A percentile compares a stretch with the other conserved stretches of the same genome.
Conservation (phyloP, 2,113 vertebrate species). For the Oryzias curvinotus region DNA sequence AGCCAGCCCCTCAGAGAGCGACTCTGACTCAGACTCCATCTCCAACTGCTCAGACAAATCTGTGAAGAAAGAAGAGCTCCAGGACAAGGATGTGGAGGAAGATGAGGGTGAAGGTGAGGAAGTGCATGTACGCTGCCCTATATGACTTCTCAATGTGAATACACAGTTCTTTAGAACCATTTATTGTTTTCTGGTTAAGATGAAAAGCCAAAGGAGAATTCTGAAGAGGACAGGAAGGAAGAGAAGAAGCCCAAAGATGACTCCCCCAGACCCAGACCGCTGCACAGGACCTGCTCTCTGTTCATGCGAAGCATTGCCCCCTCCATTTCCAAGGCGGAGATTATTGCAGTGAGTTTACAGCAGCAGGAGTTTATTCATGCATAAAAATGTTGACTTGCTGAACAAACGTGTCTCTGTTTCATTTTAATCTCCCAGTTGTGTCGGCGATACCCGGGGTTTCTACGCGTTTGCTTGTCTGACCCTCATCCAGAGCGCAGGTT, state of each 20-base stretch:
- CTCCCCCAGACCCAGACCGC: slow-evolving; percentile 82
- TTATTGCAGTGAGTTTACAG: slow-evolving; percentile 83
- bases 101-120: slow-evolving; percentile 60
- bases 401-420: neutral
- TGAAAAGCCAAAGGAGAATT: slow-evolving; percentile 62
- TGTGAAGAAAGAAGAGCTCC: slow-evolving; percentile 70
- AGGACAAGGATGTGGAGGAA: slow-evolving; percentile 66
- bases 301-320: slow-evolving; percentile 93
- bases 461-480: slow-evolving; percentile 89
- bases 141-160: neutral
- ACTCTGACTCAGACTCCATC: slow-evolving; percentile 79
- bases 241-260: slow-evolving; percentile 83
- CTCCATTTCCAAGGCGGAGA: slow-evolving; percentile 88
- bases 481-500: slow-evolving; percentile 90
- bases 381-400: neutral
- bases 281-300: slow-evolving; percentile 89
- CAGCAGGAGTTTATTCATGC: neutral
- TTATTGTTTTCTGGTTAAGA: slow-evolving; percentile 40
- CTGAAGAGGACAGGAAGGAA: slow-evolving; percentile 75
- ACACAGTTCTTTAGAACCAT: neutral
- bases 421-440: slow-evolving; percentile 75
- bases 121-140: neutral
- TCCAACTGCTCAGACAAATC: slow-evolving; percentile 79
- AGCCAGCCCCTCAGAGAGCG: slow-evolving; percentile 83
- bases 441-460: slow-evolving; percentile 87